Evolutionary conservation across 2,113 vertebrate species (phyloP), one percentile per base, ranked within the genome.

Genomic region (Anhinga rufa): DNA sequence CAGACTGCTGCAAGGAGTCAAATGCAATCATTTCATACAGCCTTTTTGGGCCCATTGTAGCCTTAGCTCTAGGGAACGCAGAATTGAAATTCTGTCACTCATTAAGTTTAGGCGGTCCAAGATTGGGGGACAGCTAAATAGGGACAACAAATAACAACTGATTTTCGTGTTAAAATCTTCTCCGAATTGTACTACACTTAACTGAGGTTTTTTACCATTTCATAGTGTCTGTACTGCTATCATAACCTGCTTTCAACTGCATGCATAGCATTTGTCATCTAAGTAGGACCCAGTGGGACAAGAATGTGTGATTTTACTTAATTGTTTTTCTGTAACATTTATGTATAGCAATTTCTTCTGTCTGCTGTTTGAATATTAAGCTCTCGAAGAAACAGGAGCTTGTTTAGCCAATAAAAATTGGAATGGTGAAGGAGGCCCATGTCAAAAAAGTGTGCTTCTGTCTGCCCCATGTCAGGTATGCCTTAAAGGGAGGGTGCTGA

Each of bases 171-270:
- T 78, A 55, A 60, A 70, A 46, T 78, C 22, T 22, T 52, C 20
- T 91, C n/a, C 65, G 49, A 57, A n/a, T 48, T 49, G 17, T 51
- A 14, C 10, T 69, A 15, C 4, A 16, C 4, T 6, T 52, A 19
- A 13, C 5, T 61, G 14, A 77, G n/a, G 4, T 36, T 46, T 80
- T n/a, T 86, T 32, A 26, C 16, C 4, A 5, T 36, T 78, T 81
- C 9, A 2, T 17, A 28, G 11, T 20, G 19, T 57, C 58, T 1
- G 0, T 17, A 4, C 51, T 75, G 36, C 21, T 78, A 3, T 31
- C 10, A 5, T 40, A 64, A 79, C 21, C 18, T 44, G 14, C 68
- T 74, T 80, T 86, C 54, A 61, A 7, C 46, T 46, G 9, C 9
- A 4, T 34, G 13, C 31, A 2, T 38, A 32, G 25, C 25, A 75